These are phyloP conservation scores for Pedionomus torquatus DNA, from an alignment of 2,113 vertebrate genomes.

Conservation along the genomic window DNA sequence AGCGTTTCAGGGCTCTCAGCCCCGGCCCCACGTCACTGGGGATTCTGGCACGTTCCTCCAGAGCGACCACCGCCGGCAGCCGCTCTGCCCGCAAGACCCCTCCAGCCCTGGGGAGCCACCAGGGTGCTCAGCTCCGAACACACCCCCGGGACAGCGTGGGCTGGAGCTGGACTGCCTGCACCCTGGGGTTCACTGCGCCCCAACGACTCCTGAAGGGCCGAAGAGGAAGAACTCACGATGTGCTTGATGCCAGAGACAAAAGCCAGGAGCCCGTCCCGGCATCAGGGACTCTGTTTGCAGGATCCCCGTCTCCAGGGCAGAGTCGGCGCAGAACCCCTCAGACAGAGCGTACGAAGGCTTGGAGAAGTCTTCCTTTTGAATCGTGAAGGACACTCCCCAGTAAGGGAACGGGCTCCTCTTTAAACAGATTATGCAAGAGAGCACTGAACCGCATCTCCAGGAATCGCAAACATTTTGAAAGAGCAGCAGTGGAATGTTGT, in stretches of 20 bases:
- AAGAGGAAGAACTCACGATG: not conserved
- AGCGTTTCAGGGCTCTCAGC: not conserved
- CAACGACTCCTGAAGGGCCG: not conserved
- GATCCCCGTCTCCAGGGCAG: not conserved
- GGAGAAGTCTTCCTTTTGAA: not conserved
- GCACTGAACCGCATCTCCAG: not conserved
- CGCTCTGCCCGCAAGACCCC: not conserved
- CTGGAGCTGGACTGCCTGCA: not conserved
- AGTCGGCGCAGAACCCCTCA: not conserved
- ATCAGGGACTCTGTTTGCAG: not conserved
- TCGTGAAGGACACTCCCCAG: not conserved
- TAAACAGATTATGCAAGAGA: not conserved
- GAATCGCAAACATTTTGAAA: not conserved
- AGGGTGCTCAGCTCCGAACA: not conserved
- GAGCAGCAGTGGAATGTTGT: not conserved
- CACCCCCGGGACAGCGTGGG: not conserved
- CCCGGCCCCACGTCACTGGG: not conserved
- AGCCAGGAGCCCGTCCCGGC: not conserved
- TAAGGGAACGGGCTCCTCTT: not conserved
- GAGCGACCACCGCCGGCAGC: not conserved
- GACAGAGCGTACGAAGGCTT: not conserved
- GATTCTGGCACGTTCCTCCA: conserved; percentile 14
- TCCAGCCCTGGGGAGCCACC: not conserved
- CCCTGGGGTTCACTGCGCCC: not conserved
- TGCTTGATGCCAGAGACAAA: not conserved